Conservation (phyloP, 2,797 vertebrate genomes). For the Psittacula echo region DNA sequence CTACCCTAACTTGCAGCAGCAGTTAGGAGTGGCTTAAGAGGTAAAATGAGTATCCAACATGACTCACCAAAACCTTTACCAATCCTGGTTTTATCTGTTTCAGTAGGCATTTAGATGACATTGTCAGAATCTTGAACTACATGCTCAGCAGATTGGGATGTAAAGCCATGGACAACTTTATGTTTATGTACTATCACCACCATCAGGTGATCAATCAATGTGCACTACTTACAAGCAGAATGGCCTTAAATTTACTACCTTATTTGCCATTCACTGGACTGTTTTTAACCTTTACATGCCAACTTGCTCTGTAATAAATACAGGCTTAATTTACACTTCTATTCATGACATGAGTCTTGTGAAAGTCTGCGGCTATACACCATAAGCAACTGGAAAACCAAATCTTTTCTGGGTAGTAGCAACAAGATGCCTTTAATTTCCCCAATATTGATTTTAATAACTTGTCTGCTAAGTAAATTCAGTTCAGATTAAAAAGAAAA, state of each 20-base stretch:
- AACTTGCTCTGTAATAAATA: neutral
- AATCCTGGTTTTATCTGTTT: neutral
- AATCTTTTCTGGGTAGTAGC: neutral
- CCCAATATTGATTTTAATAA: neutral
- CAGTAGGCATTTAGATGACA: neutral
- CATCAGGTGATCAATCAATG: neutral
- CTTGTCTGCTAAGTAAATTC: neutral
- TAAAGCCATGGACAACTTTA: neutral
- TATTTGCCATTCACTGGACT: neutral
- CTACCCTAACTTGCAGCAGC: neutral
- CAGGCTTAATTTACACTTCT: neutral
- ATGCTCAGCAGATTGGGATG: neutral
- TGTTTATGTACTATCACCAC: neutral
- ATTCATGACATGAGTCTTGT: neutral
- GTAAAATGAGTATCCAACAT: neutral
- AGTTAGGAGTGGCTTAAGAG: neutral
- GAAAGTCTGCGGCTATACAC: neutral
- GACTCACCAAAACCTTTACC: neutral
- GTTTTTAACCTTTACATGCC: neutral
- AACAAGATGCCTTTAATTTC: neutral
- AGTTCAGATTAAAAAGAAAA: neutral
- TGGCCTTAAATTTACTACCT: neutral
- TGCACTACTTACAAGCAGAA: neutral
- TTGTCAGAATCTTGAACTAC: neutral
- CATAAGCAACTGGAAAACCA: neutral